Conservation (phyloP, 2,113 vertebrate genomes). For the Bettongia penicillata region DNA sequence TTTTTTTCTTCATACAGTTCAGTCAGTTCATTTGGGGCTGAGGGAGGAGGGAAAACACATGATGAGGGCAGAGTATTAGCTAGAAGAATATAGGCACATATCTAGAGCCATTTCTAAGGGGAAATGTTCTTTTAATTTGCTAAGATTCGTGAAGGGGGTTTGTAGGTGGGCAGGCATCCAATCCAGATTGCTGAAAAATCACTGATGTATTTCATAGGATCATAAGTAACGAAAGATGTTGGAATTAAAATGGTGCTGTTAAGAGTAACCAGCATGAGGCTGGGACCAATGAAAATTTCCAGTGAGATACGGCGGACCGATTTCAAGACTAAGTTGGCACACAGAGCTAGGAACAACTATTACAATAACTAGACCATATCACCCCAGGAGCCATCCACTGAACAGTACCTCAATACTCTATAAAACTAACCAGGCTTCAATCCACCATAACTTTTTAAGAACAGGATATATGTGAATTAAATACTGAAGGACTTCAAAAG, state of each 20-base stretch:
- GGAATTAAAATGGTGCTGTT: conserved; percentile 32
- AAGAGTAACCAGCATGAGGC: neutral
- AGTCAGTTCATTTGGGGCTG: neutral
- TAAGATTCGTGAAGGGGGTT: conserved; percentile 50
- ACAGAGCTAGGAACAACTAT: neutral
- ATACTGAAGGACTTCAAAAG: neutral
- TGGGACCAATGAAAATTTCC: conserved; percentile 4
- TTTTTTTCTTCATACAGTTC: conserved; percentile 55
- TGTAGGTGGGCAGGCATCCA: neutral
- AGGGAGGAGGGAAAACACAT: neutral
- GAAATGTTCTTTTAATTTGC: conserved; percentile 46
- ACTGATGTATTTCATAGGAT: conserved; percentile 11
- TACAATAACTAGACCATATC: neutral
- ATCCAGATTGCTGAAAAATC: conserved; percentile 22
- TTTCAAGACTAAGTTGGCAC: neutral
- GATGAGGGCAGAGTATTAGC: conserved; percentile 45
- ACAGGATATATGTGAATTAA: neutral
- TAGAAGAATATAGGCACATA: conserved; percentile 34
- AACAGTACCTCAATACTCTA: neutral
- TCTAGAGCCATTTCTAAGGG: neutral
- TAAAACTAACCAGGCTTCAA: neutral
- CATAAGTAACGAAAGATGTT: conserved; percentile 14
- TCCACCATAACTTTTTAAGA: neutral
- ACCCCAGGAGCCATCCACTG: neutral
- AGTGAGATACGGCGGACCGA: neutral